Evolutionary conservation across 2,888 invertebrate genomes (phyloP).

Genomic region (Hydrotaea cyrtoneurina): DNA sequence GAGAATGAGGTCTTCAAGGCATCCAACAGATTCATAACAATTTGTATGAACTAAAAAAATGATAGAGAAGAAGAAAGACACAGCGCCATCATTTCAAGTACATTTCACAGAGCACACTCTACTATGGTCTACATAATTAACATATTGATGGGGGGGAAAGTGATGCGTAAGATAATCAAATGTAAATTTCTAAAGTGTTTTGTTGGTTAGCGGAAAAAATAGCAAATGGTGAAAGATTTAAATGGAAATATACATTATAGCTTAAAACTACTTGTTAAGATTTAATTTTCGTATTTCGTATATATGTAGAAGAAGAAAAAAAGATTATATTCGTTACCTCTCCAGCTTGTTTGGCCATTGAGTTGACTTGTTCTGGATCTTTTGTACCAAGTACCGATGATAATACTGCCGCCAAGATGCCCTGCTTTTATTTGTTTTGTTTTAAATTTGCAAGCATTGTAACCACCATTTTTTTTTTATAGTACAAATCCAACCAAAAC

Average conservation of each 20-base stretch:
- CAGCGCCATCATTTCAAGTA: conserved; percentile 23
- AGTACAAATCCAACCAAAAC: conserved; percentile 60
- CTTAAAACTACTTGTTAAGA: conserved; percentile 47
- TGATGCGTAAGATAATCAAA: conserved; percentile 49
- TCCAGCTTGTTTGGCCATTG: conserved; percentile 96
- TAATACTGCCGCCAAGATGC: conserved; percentile 95
- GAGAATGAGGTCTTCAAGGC: conserved; percentile 96
- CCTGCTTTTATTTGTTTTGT: conserved; percentile 83
- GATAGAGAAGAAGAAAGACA: conserved; percentile 70
- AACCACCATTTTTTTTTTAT: conserved; percentile 69
- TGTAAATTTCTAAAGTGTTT: conserved; percentile 58
- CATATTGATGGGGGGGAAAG: conserved; percentile 26
- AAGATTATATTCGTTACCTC: conserved; percentile 86
- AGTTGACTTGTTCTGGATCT: conserved; percentile 95
- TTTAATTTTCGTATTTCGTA: not conserved
- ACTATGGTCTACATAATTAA: conserved; percentile 5
- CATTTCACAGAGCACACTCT: not conserved
- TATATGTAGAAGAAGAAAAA: not conserved
- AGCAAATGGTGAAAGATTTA: conserved; percentile 29
- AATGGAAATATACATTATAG: conserved; percentile 7
- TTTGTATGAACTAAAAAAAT: conserved; percentile 91
- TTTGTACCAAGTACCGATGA: conserved; percentile 94
- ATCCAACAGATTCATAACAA: conserved; percentile 94
- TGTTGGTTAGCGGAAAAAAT: conserved; percentile 58
- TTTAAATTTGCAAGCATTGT: conserved; percentile 80